phyloP scores from a whole-genome alignment of 2,888 invertebrate genomes.

The Rapana venosa region DNA sequence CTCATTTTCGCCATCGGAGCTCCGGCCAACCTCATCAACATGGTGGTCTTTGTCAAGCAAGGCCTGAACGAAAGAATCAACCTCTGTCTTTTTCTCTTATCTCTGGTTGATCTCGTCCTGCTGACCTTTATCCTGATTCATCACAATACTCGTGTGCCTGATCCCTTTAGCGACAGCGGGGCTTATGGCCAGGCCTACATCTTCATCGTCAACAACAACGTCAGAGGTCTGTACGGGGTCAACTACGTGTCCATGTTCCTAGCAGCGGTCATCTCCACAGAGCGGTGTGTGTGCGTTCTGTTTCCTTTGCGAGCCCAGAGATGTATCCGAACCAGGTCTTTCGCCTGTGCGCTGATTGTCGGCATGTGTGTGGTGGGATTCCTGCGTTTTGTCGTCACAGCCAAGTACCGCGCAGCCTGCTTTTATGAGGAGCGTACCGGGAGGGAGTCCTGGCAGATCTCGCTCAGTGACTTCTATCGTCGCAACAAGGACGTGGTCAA shows the following conservation, averaged over 20 bases:
- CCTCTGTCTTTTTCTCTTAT: constrained; percentile 2
- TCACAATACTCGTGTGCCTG: neutral
- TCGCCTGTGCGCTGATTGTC: neutral
- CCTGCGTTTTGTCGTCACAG: constrained; percentile 20
- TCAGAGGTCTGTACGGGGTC: constrained; percentile 26
- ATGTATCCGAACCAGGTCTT: constrained; percentile 8
- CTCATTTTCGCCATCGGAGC: neutral
- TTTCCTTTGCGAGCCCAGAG: constrained; percentile 19
- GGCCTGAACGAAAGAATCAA: constrained; percentile 24
- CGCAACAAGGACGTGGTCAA: neutral
- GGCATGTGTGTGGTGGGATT: neutral
- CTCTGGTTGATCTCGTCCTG: neutral
- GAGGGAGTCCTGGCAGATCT: neutral
- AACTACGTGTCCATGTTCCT: constrained; percentile 15
- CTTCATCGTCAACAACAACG: neutral
- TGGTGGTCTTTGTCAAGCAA: constrained; percentile 32
- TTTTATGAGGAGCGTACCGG: neutral
- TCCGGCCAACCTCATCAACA: constrained; percentile 19
- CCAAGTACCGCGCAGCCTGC: constrained; percentile 7
- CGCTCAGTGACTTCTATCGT: constrained; percentile 20
- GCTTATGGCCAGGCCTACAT: neutral
- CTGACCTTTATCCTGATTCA: neutral
- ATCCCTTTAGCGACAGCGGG: neutral
- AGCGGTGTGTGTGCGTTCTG: constrained; percentile 33
- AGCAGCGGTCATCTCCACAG: constrained; percentile 25